A percentile compares a stretch with the other conserved stretches of the same genome.
phyloP scores from a whole-genome alignment of 2,113 vertebrate species.

The Phyllostomus hastatus region DNA sequence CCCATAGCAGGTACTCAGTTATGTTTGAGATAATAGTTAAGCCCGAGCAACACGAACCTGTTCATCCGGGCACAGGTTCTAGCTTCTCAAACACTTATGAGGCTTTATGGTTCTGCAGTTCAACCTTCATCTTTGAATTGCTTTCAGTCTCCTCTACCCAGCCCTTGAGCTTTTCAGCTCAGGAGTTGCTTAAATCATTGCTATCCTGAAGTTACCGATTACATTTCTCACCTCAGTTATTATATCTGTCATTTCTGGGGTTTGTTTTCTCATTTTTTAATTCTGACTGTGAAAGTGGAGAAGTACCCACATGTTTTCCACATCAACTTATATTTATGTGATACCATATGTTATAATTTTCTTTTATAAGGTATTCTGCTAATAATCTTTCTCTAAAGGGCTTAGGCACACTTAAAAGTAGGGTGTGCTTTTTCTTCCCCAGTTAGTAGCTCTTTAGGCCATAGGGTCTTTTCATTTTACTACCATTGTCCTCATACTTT shows the following conservation, averaged over 20 bases:
- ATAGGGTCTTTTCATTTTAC: not conserved
- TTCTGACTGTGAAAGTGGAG: slow-evolving; percentile 39
- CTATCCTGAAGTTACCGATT: not conserved
- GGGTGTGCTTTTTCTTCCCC: not conserved
- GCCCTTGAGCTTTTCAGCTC: not conserved
- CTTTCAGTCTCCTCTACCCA: not conserved
- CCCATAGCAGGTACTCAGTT: not conserved
- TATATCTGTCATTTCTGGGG: not conserved
- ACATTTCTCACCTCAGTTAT: not conserved
- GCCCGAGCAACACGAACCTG: not conserved
- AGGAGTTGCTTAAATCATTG: not conserved
- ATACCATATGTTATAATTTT: slow-evolving; percentile 37
- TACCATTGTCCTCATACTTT: not conserved
- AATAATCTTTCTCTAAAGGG: slow-evolving; percentile 15
- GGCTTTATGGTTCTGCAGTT: not conserved
- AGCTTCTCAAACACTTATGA: not conserved
- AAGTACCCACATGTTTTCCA: slow-evolving; percentile 3
- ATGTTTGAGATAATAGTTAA: not conserved
- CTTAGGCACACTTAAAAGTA: not conserved
- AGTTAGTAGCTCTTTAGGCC: not conserved
- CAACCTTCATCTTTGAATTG: rapidly evolving
- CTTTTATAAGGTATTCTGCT: not conserved
- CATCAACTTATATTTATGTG: slow-evolving; percentile 39
- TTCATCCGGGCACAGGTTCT: not conserved
- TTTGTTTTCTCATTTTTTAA: slow-evolving; percentile 27